A percentile compares a stretch with the other conserved stretches of the same genome.
Evolutionary conservation across 2,888 invertebrate species (phyloP).

Genomic region (Papilio protenor): DNA sequence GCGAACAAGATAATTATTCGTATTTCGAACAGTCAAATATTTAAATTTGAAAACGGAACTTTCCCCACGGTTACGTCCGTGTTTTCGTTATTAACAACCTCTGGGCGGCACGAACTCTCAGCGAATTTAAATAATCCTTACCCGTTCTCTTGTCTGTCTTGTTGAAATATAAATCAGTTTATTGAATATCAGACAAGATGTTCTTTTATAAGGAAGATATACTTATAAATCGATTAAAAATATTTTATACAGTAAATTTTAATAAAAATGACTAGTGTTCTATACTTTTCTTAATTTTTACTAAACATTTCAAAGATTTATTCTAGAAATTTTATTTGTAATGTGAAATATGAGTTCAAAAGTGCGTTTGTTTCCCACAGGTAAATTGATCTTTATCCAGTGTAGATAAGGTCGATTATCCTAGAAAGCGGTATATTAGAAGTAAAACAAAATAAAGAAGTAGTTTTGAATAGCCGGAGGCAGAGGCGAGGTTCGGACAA

Average conservation of each 20-base stretch:
- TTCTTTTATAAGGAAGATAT: too few species aligned
- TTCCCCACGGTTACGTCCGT: constrained; percentile 64
- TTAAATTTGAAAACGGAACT: constrained; percentile 68
- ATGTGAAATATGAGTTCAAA: constrained; percentile 1
- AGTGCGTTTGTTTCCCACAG: constrained; percentile 57
- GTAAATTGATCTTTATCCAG: constrained; percentile 47
- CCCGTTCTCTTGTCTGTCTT: constrained; percentile 14
- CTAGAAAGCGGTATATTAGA: constrained; percentile 39
- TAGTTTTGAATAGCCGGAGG: constrained; percentile 61
- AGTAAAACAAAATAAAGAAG: constrained; percentile 59
- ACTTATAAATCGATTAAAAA: too few species aligned
- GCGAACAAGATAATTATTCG: constrained; percentile 75
- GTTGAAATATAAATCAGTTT: constrained; percentile 13
- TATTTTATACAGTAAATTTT: too few species aligned
- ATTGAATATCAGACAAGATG: too few species aligned
- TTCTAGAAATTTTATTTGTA: not conserved
- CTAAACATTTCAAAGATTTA: too few species aligned
- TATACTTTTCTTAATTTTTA: too few species aligned
- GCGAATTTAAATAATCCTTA: constrained; percentile 41
- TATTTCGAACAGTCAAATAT: constrained; percentile 76
- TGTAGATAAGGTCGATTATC: constrained; percentile 33
- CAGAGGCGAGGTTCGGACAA: constrained; percentile 66
- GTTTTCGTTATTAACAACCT: constrained; percentile 59
- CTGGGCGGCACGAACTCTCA: constrained; percentile 43
- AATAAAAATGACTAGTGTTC: too few species aligned